Conservation (phyloP, 2,888 invertebrate genomes). For the Punctoribates punctum region DNA sequence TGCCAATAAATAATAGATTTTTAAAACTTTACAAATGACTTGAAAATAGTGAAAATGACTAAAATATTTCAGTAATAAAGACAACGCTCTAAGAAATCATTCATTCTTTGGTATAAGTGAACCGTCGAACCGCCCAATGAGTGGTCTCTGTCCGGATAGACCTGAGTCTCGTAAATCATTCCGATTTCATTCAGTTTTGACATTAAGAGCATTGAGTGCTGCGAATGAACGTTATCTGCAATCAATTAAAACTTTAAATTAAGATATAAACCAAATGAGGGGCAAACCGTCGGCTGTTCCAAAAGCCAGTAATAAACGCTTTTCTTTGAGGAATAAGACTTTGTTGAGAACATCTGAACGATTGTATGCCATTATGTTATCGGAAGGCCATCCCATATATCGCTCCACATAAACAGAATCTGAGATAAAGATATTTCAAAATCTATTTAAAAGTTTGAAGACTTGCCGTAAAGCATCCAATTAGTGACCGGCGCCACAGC, state of each 20-base stretch:
- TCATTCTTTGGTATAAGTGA: conserved; percentile 39
- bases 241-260: conserved; percentile 31
- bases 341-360: conserved; percentile 65
- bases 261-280: neutral
- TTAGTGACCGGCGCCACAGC: conserved; percentile 92
- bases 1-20: no score
- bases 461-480: conserved; percentile 90
- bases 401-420: conserved; percentile 93
- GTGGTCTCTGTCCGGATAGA: conserved; percentile 36
- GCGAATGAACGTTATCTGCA: conserved; percentile 33
- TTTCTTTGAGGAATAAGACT: conserved; percentile 78
- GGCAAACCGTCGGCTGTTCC: conserved; percentile 75
- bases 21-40: neutral
- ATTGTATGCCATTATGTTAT: conserved; percentile 84
- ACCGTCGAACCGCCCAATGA: conserved; percentile 29
- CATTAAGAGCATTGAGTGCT: conserved; percentile 23
- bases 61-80: neutral
- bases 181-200: conserved; percentile 15
- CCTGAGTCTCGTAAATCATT: conserved; percentile 22
- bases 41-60: neutral
- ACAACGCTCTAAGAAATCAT: neutral
- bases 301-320: conserved; percentile 83
- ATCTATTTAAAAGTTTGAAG: conserved; percentile 45
- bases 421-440: conserved; percentile 53
- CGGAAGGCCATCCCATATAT: conserved; percentile 88